These are phyloP conservation scores for Ciconia maguari DNA, from an alignment of 2,113 vertebrate genomes.

Conservation along the genomic window DNA sequence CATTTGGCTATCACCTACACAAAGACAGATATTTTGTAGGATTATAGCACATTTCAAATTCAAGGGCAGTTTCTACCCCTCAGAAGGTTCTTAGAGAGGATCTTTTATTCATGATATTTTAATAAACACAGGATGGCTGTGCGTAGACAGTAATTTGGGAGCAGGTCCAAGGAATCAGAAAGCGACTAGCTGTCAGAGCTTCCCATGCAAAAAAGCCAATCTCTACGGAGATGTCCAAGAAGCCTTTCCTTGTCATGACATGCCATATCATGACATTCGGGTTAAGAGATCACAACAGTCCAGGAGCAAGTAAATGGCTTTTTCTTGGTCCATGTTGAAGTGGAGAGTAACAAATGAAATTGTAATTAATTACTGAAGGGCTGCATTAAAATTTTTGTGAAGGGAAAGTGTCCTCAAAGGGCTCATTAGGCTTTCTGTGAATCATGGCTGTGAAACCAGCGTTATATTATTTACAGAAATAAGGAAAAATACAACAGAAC, in stretches of 20 bases:
- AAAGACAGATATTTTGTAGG: not conserved
- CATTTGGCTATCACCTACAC: not conserved
- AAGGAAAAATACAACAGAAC: not conserved
- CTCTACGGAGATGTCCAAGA: not conserved
- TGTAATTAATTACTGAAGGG: not conserved
- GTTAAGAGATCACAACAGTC: not conserved
- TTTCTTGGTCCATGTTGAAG: not conserved
- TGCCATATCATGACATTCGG: rapidly evolving
- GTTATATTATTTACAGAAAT: not conserved
- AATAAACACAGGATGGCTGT: not conserved
- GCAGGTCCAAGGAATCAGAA: not conserved
- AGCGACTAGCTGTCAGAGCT: not conserved
- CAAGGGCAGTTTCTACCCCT: not conserved
- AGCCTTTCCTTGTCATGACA: not conserved
- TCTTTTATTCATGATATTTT: not conserved
- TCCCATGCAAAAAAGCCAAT: not conserved
- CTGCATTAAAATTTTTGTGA: not conserved
- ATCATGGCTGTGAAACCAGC: not conserved
- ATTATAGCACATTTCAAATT: not conserved
- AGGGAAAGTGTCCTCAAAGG: not conserved
- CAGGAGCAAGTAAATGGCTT: not conserved
- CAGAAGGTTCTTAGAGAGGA: not conserved
- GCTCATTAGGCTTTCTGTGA: not conserved
- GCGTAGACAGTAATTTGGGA: not conserved
- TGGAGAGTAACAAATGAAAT: not conserved